A percentile compares a stretch with the other conserved stretches of the same genome.
Evolutionary conservation across 2,888 invertebrate species (phyloP).

Genomic region (Lottia scabra): DNA sequence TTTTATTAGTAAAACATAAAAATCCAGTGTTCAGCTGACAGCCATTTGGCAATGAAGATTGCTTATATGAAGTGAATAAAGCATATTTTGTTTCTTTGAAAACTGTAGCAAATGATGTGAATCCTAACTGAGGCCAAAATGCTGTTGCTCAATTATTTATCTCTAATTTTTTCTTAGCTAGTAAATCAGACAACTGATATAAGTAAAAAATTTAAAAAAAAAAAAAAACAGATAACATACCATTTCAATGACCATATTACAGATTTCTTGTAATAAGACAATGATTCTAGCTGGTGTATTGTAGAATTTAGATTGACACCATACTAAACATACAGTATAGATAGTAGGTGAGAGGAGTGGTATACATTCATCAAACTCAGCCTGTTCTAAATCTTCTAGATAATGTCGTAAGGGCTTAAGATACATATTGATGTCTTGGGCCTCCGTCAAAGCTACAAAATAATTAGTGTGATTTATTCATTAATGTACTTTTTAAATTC

Average conservation of each 20-base stretch:
- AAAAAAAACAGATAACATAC: slow-evolving; percentile 69
- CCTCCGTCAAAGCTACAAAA: slow-evolving; percentile 83
- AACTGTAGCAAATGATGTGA: background rate
- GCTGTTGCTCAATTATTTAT: background rate
- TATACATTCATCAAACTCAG: slow-evolving; percentile 66
- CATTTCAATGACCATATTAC: slow-evolving; percentile 90
- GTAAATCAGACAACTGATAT: too few species aligned
- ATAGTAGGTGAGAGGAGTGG: slow-evolving; percentile 84
- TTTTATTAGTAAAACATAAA: background rate
- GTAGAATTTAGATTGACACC: slow-evolving; percentile 89
- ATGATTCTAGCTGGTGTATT: slow-evolving; percentile 90
- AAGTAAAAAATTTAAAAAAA: background rate
- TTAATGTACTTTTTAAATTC: background rate
- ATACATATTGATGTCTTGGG: slow-evolving; percentile 89
- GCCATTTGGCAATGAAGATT: background rate
- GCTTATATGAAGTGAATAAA: too few species aligned
- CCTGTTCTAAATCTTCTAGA: slow-evolving; percentile 78
- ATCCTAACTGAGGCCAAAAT: too few species aligned
- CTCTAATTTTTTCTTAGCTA: too few species aligned
- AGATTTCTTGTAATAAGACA: slow-evolving; percentile 87
- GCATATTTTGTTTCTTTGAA: too few species aligned
- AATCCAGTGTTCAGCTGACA: background rate
- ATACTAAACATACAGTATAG: slow-evolving; percentile 88
- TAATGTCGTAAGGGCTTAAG: slow-evolving; percentile 85
- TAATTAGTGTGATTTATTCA: too few species aligned